A percentile compares a stretch with the other conserved stretches of the same genome.
phyloP scores from a whole-genome alignment of 2,113 vertebrate species.

The Dinomys branickii region DNA sequence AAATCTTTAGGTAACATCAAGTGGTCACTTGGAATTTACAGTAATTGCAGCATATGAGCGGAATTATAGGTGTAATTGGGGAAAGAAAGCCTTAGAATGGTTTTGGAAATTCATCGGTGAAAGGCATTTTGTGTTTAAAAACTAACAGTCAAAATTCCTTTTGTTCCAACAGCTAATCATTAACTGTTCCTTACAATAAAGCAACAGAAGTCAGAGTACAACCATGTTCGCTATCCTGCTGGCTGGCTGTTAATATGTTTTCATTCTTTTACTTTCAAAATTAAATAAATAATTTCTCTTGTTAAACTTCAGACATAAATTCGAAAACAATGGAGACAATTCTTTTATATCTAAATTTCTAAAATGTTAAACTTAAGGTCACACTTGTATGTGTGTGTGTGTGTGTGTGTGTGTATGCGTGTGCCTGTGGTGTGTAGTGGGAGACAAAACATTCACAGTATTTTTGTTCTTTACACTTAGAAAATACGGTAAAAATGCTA shows the following conservation, averaged over 20 bases:
- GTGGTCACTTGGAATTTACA: not conserved
- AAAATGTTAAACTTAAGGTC: not conserved
- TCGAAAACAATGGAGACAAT: not conserved
- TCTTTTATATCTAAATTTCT: not conserved
- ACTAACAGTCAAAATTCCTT: not conserved
- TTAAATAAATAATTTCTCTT: not conserved
- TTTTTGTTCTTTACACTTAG: not conserved
- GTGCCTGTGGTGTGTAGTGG: not conserved
- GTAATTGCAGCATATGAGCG: conserved; percentile 20
- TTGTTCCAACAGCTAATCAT: too few species aligned
- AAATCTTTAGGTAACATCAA: not conserved
- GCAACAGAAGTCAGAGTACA: too few species aligned
- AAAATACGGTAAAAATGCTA: conserved; percentile 1
- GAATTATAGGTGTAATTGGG: not conserved
- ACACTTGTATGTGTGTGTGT: not conserved
- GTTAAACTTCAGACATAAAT: not conserved
- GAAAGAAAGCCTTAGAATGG: not conserved
- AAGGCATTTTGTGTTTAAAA: not conserved
- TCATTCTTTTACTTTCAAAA: too few species aligned
- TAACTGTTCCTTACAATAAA: too few species aligned
- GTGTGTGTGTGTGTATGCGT: not conserved
- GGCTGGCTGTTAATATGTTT: too few species aligned
- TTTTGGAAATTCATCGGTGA: not conserved
- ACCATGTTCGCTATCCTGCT: too few species aligned
- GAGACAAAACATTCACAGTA: not conserved